These are phyloP conservation scores for Oryzias javanicus DNA, from an alignment of 2,113 vertebrate species.

Conservation along the genomic window DNA sequence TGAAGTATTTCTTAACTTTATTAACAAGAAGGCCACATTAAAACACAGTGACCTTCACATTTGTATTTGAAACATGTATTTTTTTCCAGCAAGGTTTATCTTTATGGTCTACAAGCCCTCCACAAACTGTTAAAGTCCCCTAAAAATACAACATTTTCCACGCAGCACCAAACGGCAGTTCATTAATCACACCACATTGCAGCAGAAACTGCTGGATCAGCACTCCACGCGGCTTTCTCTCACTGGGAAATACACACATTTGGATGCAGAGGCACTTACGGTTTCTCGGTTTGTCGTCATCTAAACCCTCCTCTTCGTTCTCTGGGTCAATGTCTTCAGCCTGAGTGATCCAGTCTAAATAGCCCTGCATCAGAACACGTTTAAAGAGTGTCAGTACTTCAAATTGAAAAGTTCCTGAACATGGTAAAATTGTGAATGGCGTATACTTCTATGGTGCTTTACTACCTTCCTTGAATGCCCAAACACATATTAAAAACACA, in stretches of 20 bases:
- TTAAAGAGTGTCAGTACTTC: background rate
- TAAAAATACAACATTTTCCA: no score
- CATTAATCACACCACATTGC: constrained; percentile 4
- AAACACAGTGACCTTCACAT: no score
- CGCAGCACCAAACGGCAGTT: background rate
- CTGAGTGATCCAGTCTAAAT: constrained; percentile 99
- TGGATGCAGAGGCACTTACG: constrained; percentile 75
- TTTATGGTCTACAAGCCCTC: no score
- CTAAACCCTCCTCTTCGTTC: constrained; percentile 96
- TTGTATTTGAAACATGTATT: no score
- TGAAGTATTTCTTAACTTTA: no score
- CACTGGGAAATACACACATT: background rate
- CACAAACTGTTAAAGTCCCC: no score
- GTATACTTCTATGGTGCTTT: no score
- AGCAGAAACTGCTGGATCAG: background rate
- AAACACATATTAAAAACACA: no score
- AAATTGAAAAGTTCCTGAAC: no score
- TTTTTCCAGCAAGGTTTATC: no score
- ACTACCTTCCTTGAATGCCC: no score
- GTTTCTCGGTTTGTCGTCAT: constrained; percentile 96
- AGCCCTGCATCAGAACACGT: constrained; percentile 71
- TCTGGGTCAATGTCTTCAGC: constrained; percentile 98
- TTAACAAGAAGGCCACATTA: background rate
- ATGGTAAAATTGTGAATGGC: no score
- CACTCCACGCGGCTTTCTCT: background rate